Conservation (phyloP, 2,113 vertebrate genomes). For the Pseudopipra pipra region DNA sequence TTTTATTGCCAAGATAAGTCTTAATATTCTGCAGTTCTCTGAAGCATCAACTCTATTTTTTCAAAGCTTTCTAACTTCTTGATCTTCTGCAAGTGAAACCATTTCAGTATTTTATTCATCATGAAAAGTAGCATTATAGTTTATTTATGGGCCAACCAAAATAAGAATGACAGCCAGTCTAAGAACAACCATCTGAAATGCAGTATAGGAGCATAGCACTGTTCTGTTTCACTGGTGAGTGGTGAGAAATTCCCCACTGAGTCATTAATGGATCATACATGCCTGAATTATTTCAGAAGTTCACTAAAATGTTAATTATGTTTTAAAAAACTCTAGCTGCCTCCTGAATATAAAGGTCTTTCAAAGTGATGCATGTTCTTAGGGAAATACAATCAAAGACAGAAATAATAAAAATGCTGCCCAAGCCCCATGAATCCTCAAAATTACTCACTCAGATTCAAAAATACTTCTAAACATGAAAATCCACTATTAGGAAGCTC, state of each 20-base stretch:
- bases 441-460: background rate
- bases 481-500: background rate
- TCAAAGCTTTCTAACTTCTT: background rate
- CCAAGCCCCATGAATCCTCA: background rate
- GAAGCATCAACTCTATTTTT: background rate
- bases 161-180: background rate
- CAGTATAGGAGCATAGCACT: background rate
- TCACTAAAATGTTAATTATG: background rate
- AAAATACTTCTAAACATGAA: background rate
- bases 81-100: background rate
- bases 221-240: background rate
- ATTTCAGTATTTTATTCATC: background rate
- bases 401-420: background rate
- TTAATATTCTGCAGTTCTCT: background rate
- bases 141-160: background rate
- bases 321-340: background rate
- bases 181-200: background rate
- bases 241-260: background rate
- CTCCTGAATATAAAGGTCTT: background rate
- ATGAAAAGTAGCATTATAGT: background rate
- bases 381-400: background rate
- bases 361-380: background rate
- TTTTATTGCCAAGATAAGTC: background rate
- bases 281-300: slow-evolving; percentile 8
- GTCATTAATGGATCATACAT: background rate